Evolutionary conservation across 2,888 invertebrate species (phyloP), one percentile per base, ranked within the genome.

Genomic region (Rhaphigaster nebulosa): DNA sequence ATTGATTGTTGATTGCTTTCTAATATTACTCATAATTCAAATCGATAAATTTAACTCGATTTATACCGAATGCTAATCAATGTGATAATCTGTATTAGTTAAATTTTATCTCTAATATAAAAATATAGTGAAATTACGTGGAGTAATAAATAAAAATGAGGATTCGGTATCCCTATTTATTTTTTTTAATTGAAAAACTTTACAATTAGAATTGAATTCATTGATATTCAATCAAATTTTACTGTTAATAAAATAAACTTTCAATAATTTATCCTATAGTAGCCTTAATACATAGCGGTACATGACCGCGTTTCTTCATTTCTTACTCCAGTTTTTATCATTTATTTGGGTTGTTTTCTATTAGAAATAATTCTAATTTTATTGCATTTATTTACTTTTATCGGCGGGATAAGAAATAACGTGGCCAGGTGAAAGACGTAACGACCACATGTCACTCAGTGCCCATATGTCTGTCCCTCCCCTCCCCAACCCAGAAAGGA

Each of bases 361-460:
- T 38, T 38, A 20, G 1, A 26, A 76, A 76, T 23, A 6, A 38
- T 76, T 76, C 38, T 23, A 38, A 8, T 76, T 76, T 34, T 76
- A 38, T 76, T 38, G 6, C 23, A 38, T 76, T 38, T 38, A 76
- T 76, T 76, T 76, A 8, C 38, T 8, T 20, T 76, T 76, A 76
- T 76, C 70, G 34, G 38, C 18, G 38, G 23, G 34, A 76, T 20
- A 20, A 76, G 70, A 76, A 76, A 76, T 76, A 50, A 84, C 84
- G 90, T 88, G 89, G 87, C 87, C 87, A 60, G 65, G 90, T 60
- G 80, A 52, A n/a, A 41, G 76, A 84, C 88, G 90, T 76, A 26
- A 87, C 89, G 41, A 34, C 65, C 87, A 52, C 91, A 90, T 87
- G 70, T 89, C 60, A 80, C 91, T 70, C 76, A 70, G 60, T 23